Evolutionary conservation across 2,888 invertebrate species (phyloP).

Genomic region (Apeira syringaria): DNA sequence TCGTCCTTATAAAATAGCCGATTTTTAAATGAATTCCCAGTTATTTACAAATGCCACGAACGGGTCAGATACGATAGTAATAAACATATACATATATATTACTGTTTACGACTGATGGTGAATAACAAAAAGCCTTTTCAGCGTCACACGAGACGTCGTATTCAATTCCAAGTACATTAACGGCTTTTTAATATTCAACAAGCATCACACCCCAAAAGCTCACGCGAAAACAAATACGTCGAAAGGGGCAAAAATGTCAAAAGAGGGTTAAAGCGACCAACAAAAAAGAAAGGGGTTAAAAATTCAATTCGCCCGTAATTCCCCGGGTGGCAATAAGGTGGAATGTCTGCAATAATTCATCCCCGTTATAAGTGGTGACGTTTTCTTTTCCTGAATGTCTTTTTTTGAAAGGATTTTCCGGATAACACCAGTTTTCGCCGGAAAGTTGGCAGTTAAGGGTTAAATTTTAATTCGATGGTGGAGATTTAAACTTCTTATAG

Average conservation of each 20-base stretch:
- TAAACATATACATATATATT: no score
- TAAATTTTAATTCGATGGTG: slow-evolving; percentile 19
- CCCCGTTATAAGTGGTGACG: slow-evolving; percentile 24
- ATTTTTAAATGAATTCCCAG: no score
- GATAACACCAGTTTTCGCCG: slow-evolving; percentile 5
- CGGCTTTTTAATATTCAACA: slow-evolving; percentile 19
- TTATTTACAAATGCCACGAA: no score
- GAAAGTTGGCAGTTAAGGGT: not conserved
- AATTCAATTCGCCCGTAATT: slow-evolving; percentile 33
- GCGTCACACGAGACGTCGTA: slow-evolving; percentile 1
- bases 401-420: slow-evolving; percentile 26
- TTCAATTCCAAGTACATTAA: slow-evolving; percentile 13
- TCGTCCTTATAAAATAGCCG: no score
- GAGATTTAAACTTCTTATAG: slow-evolving; percentile 14
- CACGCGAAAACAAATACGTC: slow-evolving; percentile 11
- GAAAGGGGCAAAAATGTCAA: not conserved
- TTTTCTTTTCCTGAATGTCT: slow-evolving; percentile 24
- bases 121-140: not conserved
- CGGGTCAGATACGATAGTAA: no score
- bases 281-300: slow-evolving; percentile 26
- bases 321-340: slow-evolving; percentile 30
- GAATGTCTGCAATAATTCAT: slow-evolving; percentile 32
- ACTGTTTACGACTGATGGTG: no score
- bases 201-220: slow-evolving; percentile 2
- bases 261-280: not conserved